Conservation (phyloP, 1,140 invertebrate species). For the Penaeus chinensis region DNA sequence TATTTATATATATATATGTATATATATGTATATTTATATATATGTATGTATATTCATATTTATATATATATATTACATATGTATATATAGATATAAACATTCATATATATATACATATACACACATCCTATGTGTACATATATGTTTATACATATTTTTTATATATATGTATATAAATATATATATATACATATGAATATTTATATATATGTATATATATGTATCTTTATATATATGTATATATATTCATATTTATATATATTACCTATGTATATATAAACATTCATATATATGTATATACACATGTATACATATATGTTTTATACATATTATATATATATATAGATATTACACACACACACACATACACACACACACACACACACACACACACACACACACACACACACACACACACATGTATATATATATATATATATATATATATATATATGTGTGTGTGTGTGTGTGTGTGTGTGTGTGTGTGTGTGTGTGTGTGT, state of each 20-base stretch:
- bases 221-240: slow-evolving; percentile 7
- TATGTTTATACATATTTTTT: background rate
- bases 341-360: background rate
- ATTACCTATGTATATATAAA: background rate
- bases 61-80: slow-evolving; percentile 7
- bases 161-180: background rate
- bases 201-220: background rate
- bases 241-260: slow-evolving; percentile 10
- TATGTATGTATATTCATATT: background rate
- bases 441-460: background rate
- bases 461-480: background rate
- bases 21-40: background rate
- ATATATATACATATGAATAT: slow-evolving; percentile 12
- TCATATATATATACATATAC: background rate
- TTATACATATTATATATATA: no score
- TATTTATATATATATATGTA: no score
- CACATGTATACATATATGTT: no score
- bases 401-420: background rate
- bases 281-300: background rate
- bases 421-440: background rate
- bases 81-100: slow-evolving; percentile 1
- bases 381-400: background rate
- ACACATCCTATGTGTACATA: background rate
- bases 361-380: background rate
- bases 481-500: background rate